phyloP scores from a whole-genome alignment of 64 coral and sea anemone species.

The Cladopsammia gracilis region DNA sequence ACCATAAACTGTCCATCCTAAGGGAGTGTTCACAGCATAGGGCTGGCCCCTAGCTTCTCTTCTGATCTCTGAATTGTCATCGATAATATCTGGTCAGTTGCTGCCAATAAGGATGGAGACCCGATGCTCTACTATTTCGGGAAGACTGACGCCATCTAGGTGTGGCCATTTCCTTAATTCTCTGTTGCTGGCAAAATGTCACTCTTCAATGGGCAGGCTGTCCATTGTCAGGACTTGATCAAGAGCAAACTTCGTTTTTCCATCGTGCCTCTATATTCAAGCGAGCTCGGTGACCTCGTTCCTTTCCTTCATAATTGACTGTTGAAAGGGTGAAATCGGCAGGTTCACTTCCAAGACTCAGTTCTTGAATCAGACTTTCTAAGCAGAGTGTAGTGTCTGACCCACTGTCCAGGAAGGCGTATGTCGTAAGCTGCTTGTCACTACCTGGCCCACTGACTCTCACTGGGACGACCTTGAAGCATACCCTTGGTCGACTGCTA shows the following conservation, averaged over 20 bases:
- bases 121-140: slow-evolving; percentile 31
- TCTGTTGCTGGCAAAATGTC: slow-evolving; percentile 55
- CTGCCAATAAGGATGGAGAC: slow-evolving; percentile 75
- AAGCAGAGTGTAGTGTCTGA: slow-evolving; percentile 59
- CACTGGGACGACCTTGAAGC: slow-evolving; percentile 84
- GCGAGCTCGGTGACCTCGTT: slow-evolving; percentile 1
- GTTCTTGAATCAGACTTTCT: slow-evolving; percentile 18
- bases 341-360: neutral
- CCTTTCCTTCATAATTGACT: slow-evolving; percentile 25
- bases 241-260: slow-evolving; percentile 50
- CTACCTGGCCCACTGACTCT: slow-evolving; percentile 53
- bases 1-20: slow-evolving; percentile 84
- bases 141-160: slow-evolving; percentile 47
- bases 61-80: slow-evolving; percentile 46
- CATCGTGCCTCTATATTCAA: slow-evolving; percentile 58
- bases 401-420: slow-evolving; percentile 71
- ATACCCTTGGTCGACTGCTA: slow-evolving; percentile 53
- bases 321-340: slow-evolving; percentile 37
- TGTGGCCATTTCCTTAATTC: slow-evolving; percentile 75
- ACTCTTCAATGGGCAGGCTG: slow-evolving; percentile 60
- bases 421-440: slow-evolving; percentile 48
- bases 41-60: slow-evolving; percentile 59
- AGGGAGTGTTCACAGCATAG: slow-evolving; percentile 65
- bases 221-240: slow-evolving; percentile 70
- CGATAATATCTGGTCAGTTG: slow-evolving; percentile 84